Percentiles rank a stretch among this genome's conserved stretches.
Conservation (phyloP, 2,113 vertebrate species). For the Dunckerocampus dactyliophorus region DNA sequence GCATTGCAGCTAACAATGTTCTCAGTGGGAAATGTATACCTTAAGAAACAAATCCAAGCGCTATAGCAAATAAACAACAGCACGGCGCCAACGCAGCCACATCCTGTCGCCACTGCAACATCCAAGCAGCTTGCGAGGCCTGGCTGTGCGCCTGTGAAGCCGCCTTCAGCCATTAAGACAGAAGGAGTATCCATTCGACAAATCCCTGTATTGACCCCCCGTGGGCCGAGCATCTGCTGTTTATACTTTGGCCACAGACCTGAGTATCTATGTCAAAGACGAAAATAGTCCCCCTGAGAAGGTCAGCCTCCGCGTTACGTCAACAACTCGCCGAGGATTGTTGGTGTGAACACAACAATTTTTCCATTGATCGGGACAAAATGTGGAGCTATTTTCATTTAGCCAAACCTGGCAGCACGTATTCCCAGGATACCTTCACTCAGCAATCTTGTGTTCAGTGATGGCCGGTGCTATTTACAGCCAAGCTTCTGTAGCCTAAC, state of each 20-base stretch:
- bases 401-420: background rate
- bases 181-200: constrained; percentile 70
- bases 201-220: constrained; percentile 70
- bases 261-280: constrained; percentile 68
- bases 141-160: constrained; percentile 44
- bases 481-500: background rate
- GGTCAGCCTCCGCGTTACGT: constrained; percentile 57
- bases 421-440: background rate
- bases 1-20: too few species aligned
- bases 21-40: too few species aligned
- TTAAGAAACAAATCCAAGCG: too few species aligned
- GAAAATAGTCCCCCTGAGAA: constrained; percentile 69
- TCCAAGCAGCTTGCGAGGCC: constrained; percentile 43
- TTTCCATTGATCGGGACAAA: background rate
- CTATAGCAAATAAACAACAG: too few species aligned
- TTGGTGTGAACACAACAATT: background rate
- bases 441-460: background rate
- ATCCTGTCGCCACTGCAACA: background rate
- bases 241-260: constrained; percentile 66
- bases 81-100: too few species aligned
- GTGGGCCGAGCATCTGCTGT: constrained; percentile 72
- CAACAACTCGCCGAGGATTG: constrained; percentile 4
- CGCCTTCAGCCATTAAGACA: constrained; percentile 68
- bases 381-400: background rate
- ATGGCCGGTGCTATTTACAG: background rate